Evolutionary conservation across 2,113 vertebrate species (phyloP).

Genomic region (Crypturellus undulatus): DNA sequence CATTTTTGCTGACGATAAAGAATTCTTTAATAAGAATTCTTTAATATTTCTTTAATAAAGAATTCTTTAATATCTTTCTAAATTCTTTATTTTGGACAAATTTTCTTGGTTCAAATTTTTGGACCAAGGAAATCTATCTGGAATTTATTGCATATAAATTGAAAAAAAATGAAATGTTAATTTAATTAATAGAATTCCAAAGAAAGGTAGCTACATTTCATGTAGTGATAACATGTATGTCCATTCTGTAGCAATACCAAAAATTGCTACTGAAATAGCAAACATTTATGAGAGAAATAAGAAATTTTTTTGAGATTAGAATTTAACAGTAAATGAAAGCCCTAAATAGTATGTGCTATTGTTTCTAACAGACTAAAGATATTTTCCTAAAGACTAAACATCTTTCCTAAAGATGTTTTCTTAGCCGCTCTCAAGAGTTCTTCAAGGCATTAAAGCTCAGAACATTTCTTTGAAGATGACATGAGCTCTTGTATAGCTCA

Average conservation of each 20-base stretch:
- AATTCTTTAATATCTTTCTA: not conserved
- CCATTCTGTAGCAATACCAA: not conserved
- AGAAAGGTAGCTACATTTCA: not conserved
- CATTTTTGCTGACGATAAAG: not conserved
- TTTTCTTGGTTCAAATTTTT: not conserved
- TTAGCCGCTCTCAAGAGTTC: not conserved
- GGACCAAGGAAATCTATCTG: not conserved
- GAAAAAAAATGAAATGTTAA: not conserved
- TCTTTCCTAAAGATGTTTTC: not conserved
- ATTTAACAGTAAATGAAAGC: not conserved
- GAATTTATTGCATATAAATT: not conserved
- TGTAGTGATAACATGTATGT: not conserved
- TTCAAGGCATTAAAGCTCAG: not conserved
- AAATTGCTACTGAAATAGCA: not conserved
- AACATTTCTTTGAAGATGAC: not conserved
- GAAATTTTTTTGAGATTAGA: not conserved
- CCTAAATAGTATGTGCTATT: not conserved
- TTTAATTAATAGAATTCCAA: not conserved
- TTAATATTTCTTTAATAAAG: not conserved
- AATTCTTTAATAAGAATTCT: not conserved
- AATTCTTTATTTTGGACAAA: too few species aligned
- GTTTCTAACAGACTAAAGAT: not conserved
- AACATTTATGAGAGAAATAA: not conserved
- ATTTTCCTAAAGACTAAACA: not conserved
- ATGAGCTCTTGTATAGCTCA: not conserved